Conservation (phyloP, 2,113 vertebrate genomes). For the Peromyscus californicus region DNA sequence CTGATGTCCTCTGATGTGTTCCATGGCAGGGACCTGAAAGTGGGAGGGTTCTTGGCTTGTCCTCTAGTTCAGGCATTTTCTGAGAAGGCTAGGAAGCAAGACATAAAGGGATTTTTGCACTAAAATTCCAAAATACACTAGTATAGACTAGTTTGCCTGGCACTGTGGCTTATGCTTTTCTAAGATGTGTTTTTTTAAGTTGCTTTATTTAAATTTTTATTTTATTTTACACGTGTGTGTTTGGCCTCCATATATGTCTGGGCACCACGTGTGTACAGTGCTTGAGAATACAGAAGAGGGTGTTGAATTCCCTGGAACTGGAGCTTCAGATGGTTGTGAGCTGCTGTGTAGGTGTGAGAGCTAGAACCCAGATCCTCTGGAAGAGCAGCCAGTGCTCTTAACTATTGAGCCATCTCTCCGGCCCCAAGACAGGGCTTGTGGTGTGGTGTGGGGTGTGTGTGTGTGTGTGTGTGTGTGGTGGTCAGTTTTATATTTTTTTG, state of each 20-base stretch:
- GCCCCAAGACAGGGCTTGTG: neutral
- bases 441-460: no score
- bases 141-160: neutral
- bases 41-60: neutral
- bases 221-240: neutral
- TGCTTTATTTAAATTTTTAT: neutral
- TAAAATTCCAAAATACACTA: neutral
- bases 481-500: neutral
- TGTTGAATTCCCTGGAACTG: neutral
- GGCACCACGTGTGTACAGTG: neutral
- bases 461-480: neutral
- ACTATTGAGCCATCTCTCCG: neutral
- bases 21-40: neutral
- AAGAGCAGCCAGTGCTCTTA: neutral
- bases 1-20: neutral
- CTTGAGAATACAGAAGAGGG: neutral
- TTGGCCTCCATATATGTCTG: neutral
- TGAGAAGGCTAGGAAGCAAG: neutral
- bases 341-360: neutral
- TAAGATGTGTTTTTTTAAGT: neutral
- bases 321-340: neutral
- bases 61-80: constrained; percentile 9
- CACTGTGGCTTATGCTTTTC: neutral
- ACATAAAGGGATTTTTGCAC: neutral
- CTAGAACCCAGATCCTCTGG: neutral